Percentiles rank a stretch among this genome's conserved stretches.
Evolutionary conservation across 2,888 invertebrate species (phyloP).

Genomic region (Chrysolina americana): DNA sequence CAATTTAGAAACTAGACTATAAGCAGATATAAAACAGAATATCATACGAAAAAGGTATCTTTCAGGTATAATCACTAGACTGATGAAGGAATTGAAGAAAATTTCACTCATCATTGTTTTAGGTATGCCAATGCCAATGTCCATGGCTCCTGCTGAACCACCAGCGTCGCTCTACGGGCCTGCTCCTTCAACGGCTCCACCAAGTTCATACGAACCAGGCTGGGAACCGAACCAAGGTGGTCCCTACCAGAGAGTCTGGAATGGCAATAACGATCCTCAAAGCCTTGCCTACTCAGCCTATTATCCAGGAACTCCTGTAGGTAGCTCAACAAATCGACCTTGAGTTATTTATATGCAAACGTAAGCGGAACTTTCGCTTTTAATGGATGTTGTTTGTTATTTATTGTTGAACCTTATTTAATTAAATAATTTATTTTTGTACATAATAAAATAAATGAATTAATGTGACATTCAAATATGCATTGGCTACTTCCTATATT

Average conservation of each 20-base stretch:
- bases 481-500: too few relatives aligned
- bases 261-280: constrained; percentile 69
- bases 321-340: constrained; percentile 69
- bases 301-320: constrained; percentile 78
- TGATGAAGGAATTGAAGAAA: neutral
- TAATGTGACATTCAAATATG: too few relatives aligned
- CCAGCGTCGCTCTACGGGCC: constrained; percentile 81
- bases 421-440: constrained; percentile 25
- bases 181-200: constrained; percentile 73
- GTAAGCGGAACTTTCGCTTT: neutral
- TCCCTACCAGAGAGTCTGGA: constrained; percentile 85
- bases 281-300: constrained; percentile 81
- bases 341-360: neutral
- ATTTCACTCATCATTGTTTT: neutral
- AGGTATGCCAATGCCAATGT: constrained; percentile 75
- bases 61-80: too few relatives aligned
- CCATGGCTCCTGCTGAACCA: constrained; percentile 71
- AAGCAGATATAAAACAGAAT: too few relatives aligned
- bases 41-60: too few relatives aligned
- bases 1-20: too few relatives aligned
- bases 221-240: constrained; percentile 83
- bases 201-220: constrained; percentile 80
- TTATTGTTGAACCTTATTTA: constrained; percentile 16
- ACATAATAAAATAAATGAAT: neutral
- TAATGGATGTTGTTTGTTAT: neutral